Percentiles rank a stretch among this genome's conserved stretches.
Evolutionary conservation across 2,888 invertebrate genomes (phyloP).

Genomic region (Athrips mouffetella): DNA sequence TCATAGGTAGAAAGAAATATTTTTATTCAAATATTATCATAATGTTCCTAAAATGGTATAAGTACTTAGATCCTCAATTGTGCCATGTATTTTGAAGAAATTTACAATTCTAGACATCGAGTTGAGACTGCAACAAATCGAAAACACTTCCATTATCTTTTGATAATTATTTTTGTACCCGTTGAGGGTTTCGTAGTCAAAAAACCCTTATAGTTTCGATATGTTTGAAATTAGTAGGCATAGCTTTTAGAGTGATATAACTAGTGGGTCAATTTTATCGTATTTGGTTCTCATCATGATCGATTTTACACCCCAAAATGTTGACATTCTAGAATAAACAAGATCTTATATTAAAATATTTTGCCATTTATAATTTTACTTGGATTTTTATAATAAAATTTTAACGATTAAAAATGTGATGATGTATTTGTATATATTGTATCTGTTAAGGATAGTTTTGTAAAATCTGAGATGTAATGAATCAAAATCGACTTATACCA

Average conservation of each 20-base stretch:
- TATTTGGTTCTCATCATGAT: too few species aligned
- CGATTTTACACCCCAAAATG: too few species aligned
- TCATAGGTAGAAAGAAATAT: too few species aligned
- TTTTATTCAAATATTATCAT: too few species aligned
- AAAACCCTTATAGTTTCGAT: too few species aligned
- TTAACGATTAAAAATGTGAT: slow-evolving; percentile 35
- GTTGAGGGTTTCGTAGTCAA: background rate
- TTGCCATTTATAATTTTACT: slow-evolving; percentile 5
- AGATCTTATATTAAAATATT: background rate
- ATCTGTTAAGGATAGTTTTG: slow-evolving; percentile 41
- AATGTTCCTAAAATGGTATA: slow-evolving; percentile 59
- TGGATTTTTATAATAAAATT: background rate
- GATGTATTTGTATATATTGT: slow-evolving; percentile 39
- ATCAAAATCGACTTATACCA: background rate
- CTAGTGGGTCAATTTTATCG: too few species aligned
- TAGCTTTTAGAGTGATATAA: too few species aligned
- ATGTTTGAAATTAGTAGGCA: too few species aligned
- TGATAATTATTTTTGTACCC: background rate
- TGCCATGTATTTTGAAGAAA: slow-evolving; percentile 60
- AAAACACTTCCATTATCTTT: slow-evolving; percentile 16
- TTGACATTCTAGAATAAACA: too few species aligned
- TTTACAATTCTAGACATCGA: slow-evolving; percentile 55
- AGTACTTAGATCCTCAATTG: slow-evolving; percentile 56
- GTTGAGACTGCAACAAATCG: slow-evolving; percentile 65
- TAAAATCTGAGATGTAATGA: slow-evolving; percentile 44